Evolutionary conservation across 2,113 vertebrate species (phyloP).

Genomic region (Entomyzon cyanotis): DNA sequence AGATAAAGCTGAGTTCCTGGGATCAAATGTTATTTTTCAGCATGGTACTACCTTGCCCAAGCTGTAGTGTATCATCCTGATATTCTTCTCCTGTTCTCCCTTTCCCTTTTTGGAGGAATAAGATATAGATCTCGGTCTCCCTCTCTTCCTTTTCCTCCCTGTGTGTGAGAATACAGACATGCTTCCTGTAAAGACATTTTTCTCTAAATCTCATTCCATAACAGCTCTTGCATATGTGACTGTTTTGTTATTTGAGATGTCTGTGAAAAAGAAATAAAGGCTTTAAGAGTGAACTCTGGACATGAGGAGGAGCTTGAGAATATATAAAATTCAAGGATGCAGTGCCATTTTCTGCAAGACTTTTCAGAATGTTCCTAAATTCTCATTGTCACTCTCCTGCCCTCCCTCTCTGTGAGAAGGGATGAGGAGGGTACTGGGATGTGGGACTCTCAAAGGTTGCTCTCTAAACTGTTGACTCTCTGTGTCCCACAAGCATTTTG

Average conservation of each 20-base stretch:
- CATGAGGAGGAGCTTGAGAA: neutral
- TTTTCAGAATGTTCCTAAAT: neutral
- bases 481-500: slow-evolving; percentile 4
- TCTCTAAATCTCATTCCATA: slow-evolving; percentile 38
- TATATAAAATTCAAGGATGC: neutral
- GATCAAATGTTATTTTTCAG: neutral
- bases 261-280: slow-evolving; percentile 73
- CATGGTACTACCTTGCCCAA: neutral
- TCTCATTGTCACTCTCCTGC: neutral
- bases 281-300: slow-evolving; percentile 45
- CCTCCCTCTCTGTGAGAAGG: neutral
- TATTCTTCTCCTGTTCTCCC: neutral
- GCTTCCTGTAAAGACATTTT: slow-evolving; percentile 38
- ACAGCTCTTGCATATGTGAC: slow-evolving; percentile 57
- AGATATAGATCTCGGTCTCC: neutral
- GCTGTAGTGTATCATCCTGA: neutral
- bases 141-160: neutral
- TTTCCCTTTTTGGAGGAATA: slow-evolving; percentile 5
- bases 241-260: slow-evolving; percentile 68
- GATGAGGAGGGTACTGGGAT: neutral
- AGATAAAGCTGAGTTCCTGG: neutral
- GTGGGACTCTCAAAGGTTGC: neutral
- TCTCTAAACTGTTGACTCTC: slow-evolving; percentile 15
- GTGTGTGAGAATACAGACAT: slow-evolving; percentile 19
- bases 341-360: slow-evolving; percentile 37